Percentiles rank a stretch among this genome's conserved stretches.
Evolutionary conservation across 2,113 vertebrate species (phyloP).

Genomic region (Pedionomus torquatus): DNA sequence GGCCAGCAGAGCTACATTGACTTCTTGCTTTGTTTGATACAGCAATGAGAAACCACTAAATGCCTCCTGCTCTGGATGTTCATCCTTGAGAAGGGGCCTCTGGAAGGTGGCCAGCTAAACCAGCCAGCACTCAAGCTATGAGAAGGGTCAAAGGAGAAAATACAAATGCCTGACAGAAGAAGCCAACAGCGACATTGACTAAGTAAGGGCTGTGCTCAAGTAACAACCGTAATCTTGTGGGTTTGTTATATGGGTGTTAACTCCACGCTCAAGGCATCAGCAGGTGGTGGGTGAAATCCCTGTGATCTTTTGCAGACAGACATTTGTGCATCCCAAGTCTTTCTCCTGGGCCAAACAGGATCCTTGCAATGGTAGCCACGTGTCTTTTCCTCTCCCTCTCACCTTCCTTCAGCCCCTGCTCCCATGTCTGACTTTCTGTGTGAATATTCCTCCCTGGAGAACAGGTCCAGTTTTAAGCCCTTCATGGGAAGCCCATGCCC

Average conservation of each 20-base stretch:
- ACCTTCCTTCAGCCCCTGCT: background rate
- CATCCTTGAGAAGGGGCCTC: background rate
- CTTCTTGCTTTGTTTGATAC: background rate
- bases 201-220: background rate
- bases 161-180: background rate
- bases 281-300: background rate
- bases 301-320: background rate
- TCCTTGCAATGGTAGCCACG: accelerated
- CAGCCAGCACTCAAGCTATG: background rate
- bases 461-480: background rate
- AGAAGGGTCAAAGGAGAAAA: background rate
- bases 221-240: background rate
- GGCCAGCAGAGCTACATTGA: background rate
- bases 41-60: constrained; percentile 10
- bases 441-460: accelerated
- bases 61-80: background rate
- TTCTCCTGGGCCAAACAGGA: background rate
- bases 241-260: background rate
- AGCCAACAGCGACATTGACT: background rate
- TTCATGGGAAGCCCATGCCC: background rate
- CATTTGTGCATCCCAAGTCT: background rate
- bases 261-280: background rate
- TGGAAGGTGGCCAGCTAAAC: constrained; percentile 32
- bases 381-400: background rate
- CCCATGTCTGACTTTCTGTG: background rate